phyloP scores from a whole-genome alignment of 2,888 invertebrate genomes.

The Homarus gammarus region DNA sequence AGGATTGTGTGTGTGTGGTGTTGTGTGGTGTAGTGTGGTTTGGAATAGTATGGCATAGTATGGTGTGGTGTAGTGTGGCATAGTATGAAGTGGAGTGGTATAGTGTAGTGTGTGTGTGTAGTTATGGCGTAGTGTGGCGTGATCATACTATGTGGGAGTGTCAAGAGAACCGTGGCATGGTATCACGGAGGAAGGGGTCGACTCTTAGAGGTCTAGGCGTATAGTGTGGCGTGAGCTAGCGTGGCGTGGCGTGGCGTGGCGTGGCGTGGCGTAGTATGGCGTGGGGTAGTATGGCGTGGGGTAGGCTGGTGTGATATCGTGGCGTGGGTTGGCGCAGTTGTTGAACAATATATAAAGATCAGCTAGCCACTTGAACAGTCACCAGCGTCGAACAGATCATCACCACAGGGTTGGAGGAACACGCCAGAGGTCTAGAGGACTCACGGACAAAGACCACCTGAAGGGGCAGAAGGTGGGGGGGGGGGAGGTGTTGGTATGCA shows the following conservation, averaged over 20 bases:
- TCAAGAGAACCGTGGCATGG: too few species aligned
- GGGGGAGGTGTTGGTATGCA: too few species aligned
- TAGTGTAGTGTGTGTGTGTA: not conserved
- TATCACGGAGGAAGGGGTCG: too few species aligned
- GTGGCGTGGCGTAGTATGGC: not conserved
- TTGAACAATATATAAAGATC: too few species aligned
- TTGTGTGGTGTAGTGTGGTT: not conserved
- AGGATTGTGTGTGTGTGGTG: too few species aligned
- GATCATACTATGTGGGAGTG: not conserved
- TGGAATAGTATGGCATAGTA: not conserved
- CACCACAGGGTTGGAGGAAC: too few species aligned
- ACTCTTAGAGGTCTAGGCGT: too few species aligned
- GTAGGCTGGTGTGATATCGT: not conserved
- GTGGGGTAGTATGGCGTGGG: not conserved
- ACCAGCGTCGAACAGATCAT: too few species aligned
- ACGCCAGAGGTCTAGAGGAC: too few species aligned
- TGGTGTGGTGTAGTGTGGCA: not conserved
- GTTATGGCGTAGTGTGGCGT: slow-evolving; percentile 3
- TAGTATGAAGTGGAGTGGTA: not conserved
- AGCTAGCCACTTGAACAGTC: too few species aligned
- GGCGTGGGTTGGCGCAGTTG: not conserved
- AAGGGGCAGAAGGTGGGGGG: too few species aligned
- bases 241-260: not conserved
- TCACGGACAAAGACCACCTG: too few species aligned
- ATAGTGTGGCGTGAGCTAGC: not conserved